Conservation (phyloP, 2,888 invertebrate species). For the Noctua janthe region DNA sequence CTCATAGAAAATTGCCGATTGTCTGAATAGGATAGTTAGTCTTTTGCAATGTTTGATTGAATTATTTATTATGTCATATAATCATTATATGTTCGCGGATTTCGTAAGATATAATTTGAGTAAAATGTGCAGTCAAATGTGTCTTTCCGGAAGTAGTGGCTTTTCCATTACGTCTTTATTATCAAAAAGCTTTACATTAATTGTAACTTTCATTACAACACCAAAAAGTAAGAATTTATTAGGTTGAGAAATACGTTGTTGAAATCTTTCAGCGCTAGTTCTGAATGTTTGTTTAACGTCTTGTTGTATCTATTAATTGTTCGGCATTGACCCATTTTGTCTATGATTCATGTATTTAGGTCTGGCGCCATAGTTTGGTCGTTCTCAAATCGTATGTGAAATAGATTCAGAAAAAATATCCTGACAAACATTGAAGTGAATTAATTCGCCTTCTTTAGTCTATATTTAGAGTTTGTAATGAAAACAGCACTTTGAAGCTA, state of each 20-base stretch:
- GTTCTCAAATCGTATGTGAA: slow-evolving; percentile 20
- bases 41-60: slow-evolving; percentile 60
- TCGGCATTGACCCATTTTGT: slow-evolving; percentile 61
- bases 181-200: neutral
- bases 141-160: slow-evolving; percentile 17
- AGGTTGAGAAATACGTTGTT: slow-evolving; percentile 22
- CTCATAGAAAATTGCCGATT: slow-evolving; percentile 75
- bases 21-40: slow-evolving; percentile 58
- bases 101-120: slow-evolving; percentile 51
- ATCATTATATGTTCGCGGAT: slow-evolving; percentile 60
- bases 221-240: slow-evolving; percentile 7
- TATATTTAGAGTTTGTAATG: neutral
- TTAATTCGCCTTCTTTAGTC: neutral
- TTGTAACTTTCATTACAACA: slow-evolving; percentile 14
- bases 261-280: slow-evolving; percentile 31
- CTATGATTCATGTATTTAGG: slow-evolving; percentile 39
- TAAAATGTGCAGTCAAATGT: slow-evolving; percentile 39
- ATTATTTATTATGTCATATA: slow-evolving; percentile 63
- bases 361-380: slow-evolving; percentile 37
- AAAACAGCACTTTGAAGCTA: slow-evolving; percentile 12
- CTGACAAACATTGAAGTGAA: neutral
- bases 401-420: slow-evolving; percentile 38
- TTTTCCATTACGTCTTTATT: slow-evolving; percentile 18
- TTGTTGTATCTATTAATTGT: slow-evolving; percentile 50
- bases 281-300: slow-evolving; percentile 14